Percentiles rank a stretch among this genome's conserved stretches.
Evolutionary conservation across 2,113 vertebrate genomes (phyloP).

Genomic region (Heliornis fulica): DNA sequence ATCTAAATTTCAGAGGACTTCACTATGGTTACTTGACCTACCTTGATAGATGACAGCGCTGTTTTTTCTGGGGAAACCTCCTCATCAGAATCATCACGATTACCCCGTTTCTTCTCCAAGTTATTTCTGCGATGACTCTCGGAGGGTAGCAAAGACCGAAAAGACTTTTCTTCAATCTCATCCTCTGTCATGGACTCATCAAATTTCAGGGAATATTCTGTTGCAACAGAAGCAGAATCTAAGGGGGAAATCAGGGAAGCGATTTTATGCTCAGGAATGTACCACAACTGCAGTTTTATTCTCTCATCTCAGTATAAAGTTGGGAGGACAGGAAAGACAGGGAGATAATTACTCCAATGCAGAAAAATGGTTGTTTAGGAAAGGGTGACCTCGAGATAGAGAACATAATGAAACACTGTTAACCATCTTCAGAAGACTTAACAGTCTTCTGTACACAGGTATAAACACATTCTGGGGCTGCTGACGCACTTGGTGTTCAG

Average conservation of each 20-base stretch:
- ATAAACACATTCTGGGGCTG: neutral
- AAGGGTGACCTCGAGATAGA: neutral
- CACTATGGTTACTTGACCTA: neutral
- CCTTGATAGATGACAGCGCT: slow-evolving; percentile 76
- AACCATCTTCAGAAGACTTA: neutral
- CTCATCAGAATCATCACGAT: slow-evolving; percentile 87
- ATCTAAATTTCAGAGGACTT: neutral
- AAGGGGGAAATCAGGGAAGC: neutral
- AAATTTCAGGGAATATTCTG: slow-evolving; percentile 92
- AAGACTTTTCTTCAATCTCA: slow-evolving; percentile 93
- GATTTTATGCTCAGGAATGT: neutral
- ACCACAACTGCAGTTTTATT: neutral
- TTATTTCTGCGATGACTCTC: slow-evolving; percentile 91
- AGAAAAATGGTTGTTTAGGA: neutral
- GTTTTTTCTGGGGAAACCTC: slow-evolving; percentile 77
- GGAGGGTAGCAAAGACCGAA: slow-evolving; percentile 91
- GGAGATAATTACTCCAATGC: neutral
- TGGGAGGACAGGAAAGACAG: neutral
- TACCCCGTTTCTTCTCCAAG: slow-evolving; percentile 84
- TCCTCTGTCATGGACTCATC: slow-evolving; percentile 96
- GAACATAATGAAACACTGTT: neutral
- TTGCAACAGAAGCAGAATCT: slow-evolving; percentile 86
- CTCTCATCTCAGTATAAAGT: neutral
- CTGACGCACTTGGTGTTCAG: neutral
- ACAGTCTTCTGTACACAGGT: neutral